phyloP scores from a whole-genome alignment of 2,888 invertebrate species.

The Campoplex nolae region DNA sequence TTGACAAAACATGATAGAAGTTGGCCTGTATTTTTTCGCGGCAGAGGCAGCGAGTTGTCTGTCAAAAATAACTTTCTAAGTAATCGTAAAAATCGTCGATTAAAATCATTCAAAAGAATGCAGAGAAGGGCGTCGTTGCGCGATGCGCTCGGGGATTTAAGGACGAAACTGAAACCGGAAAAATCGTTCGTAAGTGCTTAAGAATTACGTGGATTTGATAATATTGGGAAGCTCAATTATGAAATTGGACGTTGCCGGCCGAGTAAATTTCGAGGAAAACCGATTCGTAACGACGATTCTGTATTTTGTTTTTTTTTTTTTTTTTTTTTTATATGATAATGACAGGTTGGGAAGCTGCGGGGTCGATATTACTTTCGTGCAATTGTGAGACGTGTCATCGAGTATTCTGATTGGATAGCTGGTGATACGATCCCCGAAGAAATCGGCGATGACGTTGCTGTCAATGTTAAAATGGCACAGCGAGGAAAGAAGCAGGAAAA shows the following conservation, averaged over 20 bases:
- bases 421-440: constrained; percentile 70
- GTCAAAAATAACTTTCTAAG: constrained; percentile 26
- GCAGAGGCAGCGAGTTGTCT: constrained; percentile 15
- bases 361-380: constrained; percentile 78
- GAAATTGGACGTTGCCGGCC: background rate
- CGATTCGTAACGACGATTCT: background rate
- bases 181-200: constrained; percentile 53
- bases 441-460: constrained; percentile 72
- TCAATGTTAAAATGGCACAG: constrained; percentile 71
- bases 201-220: background rate
- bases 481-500: constrained; percentile 71
- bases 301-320: background rate
- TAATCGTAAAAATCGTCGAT: constrained; percentile 28
- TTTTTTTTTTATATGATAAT: background rate
- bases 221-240: background rate
- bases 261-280: background rate
- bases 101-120: constrained; percentile 42
- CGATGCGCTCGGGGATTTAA: constrained; percentile 59
- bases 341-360: constrained; percentile 71
- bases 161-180: constrained; percentile 39
- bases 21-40: constrained; percentile 21
- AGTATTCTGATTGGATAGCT: constrained; percentile 78
- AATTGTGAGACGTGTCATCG: constrained; percentile 74
- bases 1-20: constrained; percentile 71
- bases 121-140: constrained; percentile 63